Conservation (phyloP, 2,797 vertebrate species). For the Etheostoma perlongum region DNA sequence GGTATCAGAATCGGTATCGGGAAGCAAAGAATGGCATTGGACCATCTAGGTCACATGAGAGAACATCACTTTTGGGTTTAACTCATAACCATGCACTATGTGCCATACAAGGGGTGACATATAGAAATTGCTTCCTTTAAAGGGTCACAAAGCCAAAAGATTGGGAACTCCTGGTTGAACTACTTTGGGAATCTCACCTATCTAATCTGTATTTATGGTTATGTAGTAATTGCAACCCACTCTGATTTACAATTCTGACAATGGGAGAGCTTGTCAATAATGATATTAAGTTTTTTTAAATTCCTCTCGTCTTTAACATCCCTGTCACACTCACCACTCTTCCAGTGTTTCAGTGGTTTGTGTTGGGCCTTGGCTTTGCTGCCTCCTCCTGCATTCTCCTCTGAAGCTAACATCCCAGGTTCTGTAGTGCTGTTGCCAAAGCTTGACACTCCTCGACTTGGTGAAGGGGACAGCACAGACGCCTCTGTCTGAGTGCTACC, state of each 20-base stretch:
- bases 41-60: too few species aligned
- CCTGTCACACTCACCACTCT: constrained; percentile 72
- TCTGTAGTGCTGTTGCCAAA: constrained; percentile 16
- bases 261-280: not conserved
- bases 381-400: constrained; percentile 27
- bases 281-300: not conserved
- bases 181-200: not conserved
- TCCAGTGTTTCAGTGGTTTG: constrained; percentile 78
- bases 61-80: not conserved
- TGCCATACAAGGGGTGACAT: too few species aligned
- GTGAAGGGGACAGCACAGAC: constrained; percentile 21
- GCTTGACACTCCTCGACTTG: constrained; percentile 4
- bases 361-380: constrained; percentile 40
- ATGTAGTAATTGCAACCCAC: not conserved
- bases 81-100: not conserved
- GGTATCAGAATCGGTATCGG: too few species aligned
- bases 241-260: not conserved
- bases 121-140: not conserved
- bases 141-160: not conserved
- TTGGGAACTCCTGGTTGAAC: not conserved
- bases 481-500: constrained; percentile 21
- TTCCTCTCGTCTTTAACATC: too few species aligned
- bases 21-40: too few species aligned
- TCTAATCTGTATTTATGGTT: not conserved
- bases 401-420: constrained; percentile 16